Evolutionary conservation across 2,797 vertebrate species (phyloP).

Genomic region (Syndactyla subalaris): DNA sequence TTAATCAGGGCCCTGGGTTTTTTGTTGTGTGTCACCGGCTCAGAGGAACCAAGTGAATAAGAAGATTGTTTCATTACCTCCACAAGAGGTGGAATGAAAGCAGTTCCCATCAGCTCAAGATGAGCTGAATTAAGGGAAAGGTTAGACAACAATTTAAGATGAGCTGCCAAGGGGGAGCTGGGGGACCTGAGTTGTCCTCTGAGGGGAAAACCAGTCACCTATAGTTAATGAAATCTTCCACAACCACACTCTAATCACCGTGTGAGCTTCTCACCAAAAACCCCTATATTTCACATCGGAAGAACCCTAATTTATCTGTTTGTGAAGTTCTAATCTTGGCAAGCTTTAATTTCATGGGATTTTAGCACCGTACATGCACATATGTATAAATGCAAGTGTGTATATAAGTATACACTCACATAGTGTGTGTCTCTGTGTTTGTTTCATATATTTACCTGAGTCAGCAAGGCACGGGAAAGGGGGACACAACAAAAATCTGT

Average conservation of each 20-base stretch:
- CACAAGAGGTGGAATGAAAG: conserved; percentile 87
- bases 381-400: neutral
- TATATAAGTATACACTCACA: neutral
- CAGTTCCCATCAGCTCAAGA: conserved; percentile 89
- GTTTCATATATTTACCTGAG: neutral
- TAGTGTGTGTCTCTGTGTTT: neutral
- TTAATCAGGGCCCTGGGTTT: conserved; percentile 93
- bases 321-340: neutral
- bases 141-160: conserved; percentile 84
- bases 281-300: conserved; percentile 20
- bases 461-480: neutral
- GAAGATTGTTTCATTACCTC: conserved; percentile 90
- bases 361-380: neutral
- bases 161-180: conserved; percentile 67
- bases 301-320: conserved; percentile 60
- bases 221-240: conserved; percentile 86
- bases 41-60: conserved; percentile 84
- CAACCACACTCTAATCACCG: conserved; percentile 79
- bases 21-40: conserved; percentile 81
- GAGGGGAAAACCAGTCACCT: conserved; percentile 82
- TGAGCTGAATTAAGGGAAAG: conserved; percentile 86
- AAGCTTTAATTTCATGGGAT: neutral
- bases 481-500: neutral
- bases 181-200: conserved; percentile 77
- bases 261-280: conserved; percentile 71